These are phyloP conservation scores for Lysandra coridon DNA, from an alignment of 2,888 invertebrate species.

Conservation along the genomic window DNA sequence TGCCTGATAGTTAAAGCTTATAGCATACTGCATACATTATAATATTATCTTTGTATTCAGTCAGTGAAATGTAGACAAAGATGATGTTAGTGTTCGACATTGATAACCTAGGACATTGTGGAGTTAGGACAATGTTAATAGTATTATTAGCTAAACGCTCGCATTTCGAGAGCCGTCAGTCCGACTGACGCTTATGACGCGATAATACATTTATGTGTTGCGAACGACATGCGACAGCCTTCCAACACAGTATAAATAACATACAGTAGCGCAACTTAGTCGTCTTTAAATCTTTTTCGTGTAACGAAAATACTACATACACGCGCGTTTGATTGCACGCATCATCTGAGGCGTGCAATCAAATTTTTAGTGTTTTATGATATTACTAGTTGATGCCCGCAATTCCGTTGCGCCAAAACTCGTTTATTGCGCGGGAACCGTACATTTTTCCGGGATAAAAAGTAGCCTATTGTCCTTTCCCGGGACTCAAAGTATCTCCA, in stretches of 20 bases:
- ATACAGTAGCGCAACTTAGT: background rate
- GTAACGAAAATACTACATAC: background rate
- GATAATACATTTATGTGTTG: slow-evolving; percentile 33
- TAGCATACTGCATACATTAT: too few relatives aligned
- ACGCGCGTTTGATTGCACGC: too few relatives aligned
- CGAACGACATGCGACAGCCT: slow-evolving; percentile 29
- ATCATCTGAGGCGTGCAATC: too few relatives aligned
- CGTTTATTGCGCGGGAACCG: too few relatives aligned
- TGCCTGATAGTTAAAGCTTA: too few relatives aligned
- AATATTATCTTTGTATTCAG: background rate
- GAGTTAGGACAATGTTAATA: slow-evolving; percentile 28
- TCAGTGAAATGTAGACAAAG: background rate
- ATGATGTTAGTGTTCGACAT: background rate
- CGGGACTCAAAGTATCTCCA: too few relatives aligned
- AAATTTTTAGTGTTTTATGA: too few relatives aligned
- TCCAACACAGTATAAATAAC: background rate
- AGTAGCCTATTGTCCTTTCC: too few relatives aligned
- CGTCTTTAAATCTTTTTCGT: background rate
- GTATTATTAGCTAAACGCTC: slow-evolving; percentile 31
- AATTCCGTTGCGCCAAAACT: too few relatives aligned
- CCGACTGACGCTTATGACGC: slow-evolving; percentile 30
- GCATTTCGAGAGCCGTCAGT: slow-evolving; percentile 29
- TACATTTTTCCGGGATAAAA: too few relatives aligned
- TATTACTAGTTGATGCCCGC: too few relatives aligned
- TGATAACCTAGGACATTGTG: slow-evolving; percentile 27